These are phyloP conservation scores for Spodoptera frugiperda DNA, from an alignment of 1,140 invertebrate genomes.

Conservation along the genomic window DNA sequence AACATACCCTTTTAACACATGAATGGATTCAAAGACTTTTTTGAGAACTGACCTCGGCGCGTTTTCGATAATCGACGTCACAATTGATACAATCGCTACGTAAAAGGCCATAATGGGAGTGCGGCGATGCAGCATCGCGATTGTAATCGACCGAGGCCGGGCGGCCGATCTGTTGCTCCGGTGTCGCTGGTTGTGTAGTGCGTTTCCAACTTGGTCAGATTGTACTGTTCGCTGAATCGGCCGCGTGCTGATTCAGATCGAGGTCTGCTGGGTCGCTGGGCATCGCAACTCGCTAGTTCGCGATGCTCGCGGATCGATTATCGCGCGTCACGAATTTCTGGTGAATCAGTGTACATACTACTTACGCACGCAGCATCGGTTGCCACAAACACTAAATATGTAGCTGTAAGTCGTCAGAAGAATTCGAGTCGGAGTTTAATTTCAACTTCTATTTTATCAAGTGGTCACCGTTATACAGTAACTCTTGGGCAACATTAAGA, in stretches of 20 bases:
- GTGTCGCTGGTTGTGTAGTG: conserved; percentile 50
- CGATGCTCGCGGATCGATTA: conserved; percentile 62
- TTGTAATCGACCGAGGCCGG: conserved; percentile 52
- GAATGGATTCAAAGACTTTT: conserved; percentile 58
- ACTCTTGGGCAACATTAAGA: conserved; percentile 61
- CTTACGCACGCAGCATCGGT: conserved; percentile 56
- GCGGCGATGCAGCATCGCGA: conserved; percentile 62
- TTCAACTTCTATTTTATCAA: conserved; percentile 10
- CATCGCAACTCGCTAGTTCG: conserved; percentile 53
- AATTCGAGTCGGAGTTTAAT: conserved; percentile 21
- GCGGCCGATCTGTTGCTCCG: conserved; percentile 46
- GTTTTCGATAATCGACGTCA: conserved; percentile 68
- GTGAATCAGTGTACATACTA: conserved; percentile 58
- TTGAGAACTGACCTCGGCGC: conserved; percentile 64
- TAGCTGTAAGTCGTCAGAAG: neutral
- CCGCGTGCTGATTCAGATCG: conserved; percentile 77
- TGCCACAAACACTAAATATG: conserved; percentile 15
- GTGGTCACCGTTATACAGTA: neutral
- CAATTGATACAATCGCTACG: conserved; percentile 66
- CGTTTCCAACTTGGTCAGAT: conserved; percentile 64
- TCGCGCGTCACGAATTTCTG: conserved; percentile 62
- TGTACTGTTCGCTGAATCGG: conserved; percentile 63
- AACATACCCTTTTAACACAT: conserved; percentile 60
- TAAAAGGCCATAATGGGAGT: conserved; percentile 70
- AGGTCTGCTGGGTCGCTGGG: conserved; percentile 69